A percentile compares a stretch with the other conserved stretches of the same genome.
Evolutionary conservation across 2,888 invertebrate species (phyloP).

Genomic region (Phyto melanocephala): DNA sequence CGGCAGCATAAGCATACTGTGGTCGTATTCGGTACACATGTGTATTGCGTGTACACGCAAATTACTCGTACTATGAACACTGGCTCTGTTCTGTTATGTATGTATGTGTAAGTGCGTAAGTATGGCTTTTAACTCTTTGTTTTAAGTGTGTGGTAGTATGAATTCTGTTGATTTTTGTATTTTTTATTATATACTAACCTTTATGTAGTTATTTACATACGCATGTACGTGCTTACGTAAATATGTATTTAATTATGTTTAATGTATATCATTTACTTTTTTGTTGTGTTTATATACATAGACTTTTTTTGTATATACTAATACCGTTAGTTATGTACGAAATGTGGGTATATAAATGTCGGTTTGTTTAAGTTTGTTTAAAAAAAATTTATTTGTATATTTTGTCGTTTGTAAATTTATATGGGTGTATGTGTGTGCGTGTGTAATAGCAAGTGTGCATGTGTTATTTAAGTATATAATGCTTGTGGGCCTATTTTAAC

Average conservation of each 20-base stretch:
- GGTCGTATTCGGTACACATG: conserved; percentile 63
- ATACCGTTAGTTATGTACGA: background rate
- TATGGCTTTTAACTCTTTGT: conserved; percentile 41
- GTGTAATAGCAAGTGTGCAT: conserved; percentile 32
- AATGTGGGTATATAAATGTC: conserved; percentile 7
- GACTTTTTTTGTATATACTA: conserved; percentile 60
- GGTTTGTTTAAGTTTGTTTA: conserved; percentile 20
- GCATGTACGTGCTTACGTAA: background rate
- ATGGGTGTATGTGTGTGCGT: conserved; percentile 57
- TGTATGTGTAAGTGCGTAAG: conserved; percentile 32
- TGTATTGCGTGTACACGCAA: conserved; percentile 69
- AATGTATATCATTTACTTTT: conserved; percentile 57
- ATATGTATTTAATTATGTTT: conserved; percentile 6
- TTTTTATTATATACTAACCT: conserved; percentile 31
- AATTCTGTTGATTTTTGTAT: conserved; percentile 50
- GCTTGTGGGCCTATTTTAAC: conserved; percentile 63
- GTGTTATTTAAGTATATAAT: conserved; percentile 61
- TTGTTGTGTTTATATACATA: conserved; percentile 59
- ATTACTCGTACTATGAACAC: conserved; percentile 68
- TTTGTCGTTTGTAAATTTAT: no score
- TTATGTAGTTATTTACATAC: background rate
- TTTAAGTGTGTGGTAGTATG: conserved; percentile 37
- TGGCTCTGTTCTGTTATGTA: background rate
- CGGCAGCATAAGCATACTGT: conserved; percentile 41
- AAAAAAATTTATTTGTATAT: conserved; percentile 21